Base-by-base conservation (phyloP, 2,113 vertebrate genomes). In the Trinectes maculatus region DNA sequence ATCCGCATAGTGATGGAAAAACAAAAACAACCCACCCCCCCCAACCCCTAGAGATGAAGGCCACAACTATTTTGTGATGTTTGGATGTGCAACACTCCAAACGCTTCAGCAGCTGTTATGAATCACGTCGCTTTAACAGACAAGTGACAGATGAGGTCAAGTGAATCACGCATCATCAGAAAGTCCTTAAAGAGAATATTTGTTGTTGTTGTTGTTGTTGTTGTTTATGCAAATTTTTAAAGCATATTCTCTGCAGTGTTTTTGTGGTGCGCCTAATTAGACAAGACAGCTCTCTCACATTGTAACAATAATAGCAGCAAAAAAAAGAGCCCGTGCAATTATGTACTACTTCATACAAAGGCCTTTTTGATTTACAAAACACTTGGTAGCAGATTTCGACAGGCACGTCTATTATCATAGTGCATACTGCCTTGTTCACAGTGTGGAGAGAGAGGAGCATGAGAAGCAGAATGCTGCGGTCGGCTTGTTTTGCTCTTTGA, bases 401-500 rank as follows among this genome's bases (percentile, higher is more conserved):
- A 15, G 48, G 42, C 71, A 36, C 58, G 75, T 71, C 56, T 84
- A 66, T 84, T 74, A 84, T 78, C 48, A 71, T 79, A 79, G 65
- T 59, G 42, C 64, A 47, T n/a, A 44, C 31, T 72, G 80, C 65
- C 67, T n/a, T 77, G 65, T 52, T 80, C 70, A 44, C 67, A 56
- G 63, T 55, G 69, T 54, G 46, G 40, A 69, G 68, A 57, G 68
- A 57, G 47, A 15, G 21, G 53, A 40, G 56, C 59, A 49, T 21
- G 47, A 74, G 54, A 71, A 18, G 54, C 64, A 77, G 53, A 85
- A 79, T 82, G 82, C 83, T 79, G 83, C 43, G 40, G 68, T 85
- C 57, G 78, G 74, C 82, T 86, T 83, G 80, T 86, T 88, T 84
- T 77, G 65, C 71, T 86, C 80, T 82, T 90, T 87, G 85, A 85